Evolutionary conservation across 2,888 invertebrate genomes (phyloP), one percentile per base, ranked within the genome.

Genomic region (Synergus itoensis): DNA sequence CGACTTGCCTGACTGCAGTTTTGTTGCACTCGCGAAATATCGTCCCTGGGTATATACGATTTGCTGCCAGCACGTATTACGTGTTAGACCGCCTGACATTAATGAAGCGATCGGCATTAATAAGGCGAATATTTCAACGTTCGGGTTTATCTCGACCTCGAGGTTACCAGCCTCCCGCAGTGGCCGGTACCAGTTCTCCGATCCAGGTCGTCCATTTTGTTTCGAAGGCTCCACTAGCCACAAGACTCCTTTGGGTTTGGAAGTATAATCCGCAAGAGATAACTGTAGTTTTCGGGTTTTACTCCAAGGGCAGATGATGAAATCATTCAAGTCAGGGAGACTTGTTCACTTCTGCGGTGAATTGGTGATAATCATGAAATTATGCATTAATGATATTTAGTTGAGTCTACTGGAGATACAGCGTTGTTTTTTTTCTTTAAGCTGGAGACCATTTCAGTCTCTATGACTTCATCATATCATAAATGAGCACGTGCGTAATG

Each of bases 111-210:
- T 83, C 79, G 81, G 76, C 64, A 65, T 65, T 65, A 65, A 65
- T 65, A 65, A 65, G 36, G 40, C n/a, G 64, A 65, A 65, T 87
- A 84, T 82, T 81, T 84, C 85, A 78, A 79, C 57, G 79, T 83
- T 84, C 85, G 79, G 81, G 79, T 83, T 86, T 83, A 86, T 86
- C 84, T 80, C 77, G 75, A 83, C 85, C 84, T 80, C 77, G 75
- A 83, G 79, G 85, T 85, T 87, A 87, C 85, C 79, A 83, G 82
- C 78, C 78, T 83, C 84, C 78, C 80, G 67, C 45, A 67, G 67
- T 43, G 67, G 40, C 21, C 21, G 60, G 21, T 60, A 60, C 60
- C 21, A 60, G 60, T 60, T 67, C 43, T 67, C 36, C 16, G n/a
- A 40, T 67, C 16, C 67, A 12, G 11, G 43, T 67, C 67, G 28